A percentile compares a stretch with the other conserved stretches of the same genome.
Evolutionary conservation across 2,797 vertebrate species (phyloP).

Genomic region (Cossypha niveicapilla): DNA sequence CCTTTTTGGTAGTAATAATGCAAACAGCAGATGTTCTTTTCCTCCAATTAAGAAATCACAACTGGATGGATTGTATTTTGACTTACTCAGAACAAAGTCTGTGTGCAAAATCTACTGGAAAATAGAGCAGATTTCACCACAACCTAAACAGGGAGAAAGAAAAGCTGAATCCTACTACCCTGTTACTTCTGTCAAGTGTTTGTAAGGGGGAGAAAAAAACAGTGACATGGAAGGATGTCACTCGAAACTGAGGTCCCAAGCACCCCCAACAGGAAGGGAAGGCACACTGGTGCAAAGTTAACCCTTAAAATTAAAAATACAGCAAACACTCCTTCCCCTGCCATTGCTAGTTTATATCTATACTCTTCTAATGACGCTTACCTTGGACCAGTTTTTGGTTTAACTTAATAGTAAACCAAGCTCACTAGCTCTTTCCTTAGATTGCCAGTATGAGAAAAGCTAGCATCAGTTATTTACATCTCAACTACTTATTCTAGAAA

Average conservation of each 20-base stretch:
- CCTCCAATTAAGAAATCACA: constrained; percentile 40
- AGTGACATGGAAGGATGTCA: constrained; percentile 49
- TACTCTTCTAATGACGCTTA: constrained; percentile 52
- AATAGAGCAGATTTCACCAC: constrained; percentile 42
- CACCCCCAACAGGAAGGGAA: constrained; percentile 70
- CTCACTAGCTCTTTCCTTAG: constrained; percentile 40
- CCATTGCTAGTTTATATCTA: constrained; percentile 47
- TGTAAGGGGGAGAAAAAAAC: constrained; percentile 27
- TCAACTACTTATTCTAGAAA: constrained; percentile 62
- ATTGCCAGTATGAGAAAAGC: constrained; percentile 41
- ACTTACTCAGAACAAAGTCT: constrained; percentile 7
- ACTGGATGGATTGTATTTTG: constrained; percentile 51
- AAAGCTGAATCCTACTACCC: constrained; percentile 19
- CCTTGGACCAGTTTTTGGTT: constrained; percentile 52
- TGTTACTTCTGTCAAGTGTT: constrained; percentile 58
- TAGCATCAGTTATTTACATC: constrained; percentile 55
- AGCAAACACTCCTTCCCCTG: constrained; percentile 52
- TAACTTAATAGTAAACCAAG: constrained; percentile 42
- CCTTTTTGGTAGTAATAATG: constrained; percentile 66
- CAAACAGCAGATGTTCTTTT: constrained; percentile 47
- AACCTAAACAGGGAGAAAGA: constrained; percentile 31
- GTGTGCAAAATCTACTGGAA: constrained; percentile 46
- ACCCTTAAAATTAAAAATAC: constrained; percentile 53
- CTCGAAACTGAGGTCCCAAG: constrained; percentile 64
- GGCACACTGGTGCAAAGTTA: constrained; percentile 78